Base-by-base conservation (phyloP, 2,888 invertebrate species). In the Capitulum mitella region DNA sequence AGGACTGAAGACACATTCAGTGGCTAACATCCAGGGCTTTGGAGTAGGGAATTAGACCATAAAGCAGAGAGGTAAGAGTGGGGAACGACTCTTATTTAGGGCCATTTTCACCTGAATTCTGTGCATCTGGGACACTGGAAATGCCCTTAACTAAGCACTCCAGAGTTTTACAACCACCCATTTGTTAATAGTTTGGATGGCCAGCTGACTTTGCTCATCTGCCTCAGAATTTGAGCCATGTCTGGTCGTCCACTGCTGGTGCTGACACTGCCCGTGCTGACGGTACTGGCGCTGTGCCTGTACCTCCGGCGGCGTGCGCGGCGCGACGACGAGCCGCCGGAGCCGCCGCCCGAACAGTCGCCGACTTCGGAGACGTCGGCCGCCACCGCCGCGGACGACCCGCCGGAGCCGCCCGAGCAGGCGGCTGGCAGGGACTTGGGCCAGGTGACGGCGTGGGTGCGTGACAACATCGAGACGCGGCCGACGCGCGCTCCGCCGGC, bases 271-370 rank as follows among this genome's bases (percentile, higher is more conserved):
- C 76, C 76, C 14, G 29, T 76, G 76, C 46, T 76, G 46, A 48
- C 76, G 29, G 46, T 46, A 29, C 29, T 76, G 46, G 76, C 76
- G 43, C 32, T 76, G 46, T 76, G 76, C 48, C 76, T 76, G 43
- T 76, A 76, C 46, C 76, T 76, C 29, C 48, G 48, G 14, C 46
- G 19, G 16, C 76, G 76, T 19, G 22, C 19, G 1, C 70, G 37
- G 8, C 37, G 3, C 16, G 29, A 46, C 29, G 14, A 0, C 16
- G 76, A 46, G 16, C 34, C n/a, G 76, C 46, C 19, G 16, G 48
- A 48, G 76, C 76, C 40, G 74, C 74, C 12, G 43, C 40, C 37
- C n/a, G 74, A 74, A 32, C 43, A 37, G 64, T n/a, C 37, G 70
- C 19, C 16, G 32, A 3, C 19, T 29, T 8, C 12, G 32, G 2